Conservation (phyloP, 2,113 vertebrate species). For the Gallinago jamesoni region DNA sequence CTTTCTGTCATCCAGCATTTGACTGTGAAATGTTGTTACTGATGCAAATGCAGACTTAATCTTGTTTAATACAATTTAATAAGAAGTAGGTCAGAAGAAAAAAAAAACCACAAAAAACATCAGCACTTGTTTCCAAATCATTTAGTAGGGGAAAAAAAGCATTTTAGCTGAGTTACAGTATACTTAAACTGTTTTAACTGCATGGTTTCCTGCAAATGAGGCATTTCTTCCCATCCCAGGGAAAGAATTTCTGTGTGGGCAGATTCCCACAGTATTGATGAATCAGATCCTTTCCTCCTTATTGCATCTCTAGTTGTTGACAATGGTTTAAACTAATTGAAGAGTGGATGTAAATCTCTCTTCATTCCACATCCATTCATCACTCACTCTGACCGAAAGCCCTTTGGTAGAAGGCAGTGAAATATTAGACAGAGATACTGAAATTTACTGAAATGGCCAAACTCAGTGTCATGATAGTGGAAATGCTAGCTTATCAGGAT, state of each 20-base stretch:
- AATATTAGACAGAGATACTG: background rate
- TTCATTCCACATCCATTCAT: background rate
- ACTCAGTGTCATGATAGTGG: background rate
- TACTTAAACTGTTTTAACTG: constrained; percentile 1
- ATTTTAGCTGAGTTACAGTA: background rate
- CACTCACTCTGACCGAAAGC: background rate
- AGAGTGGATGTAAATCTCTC: background rate
- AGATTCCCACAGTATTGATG: background rate
- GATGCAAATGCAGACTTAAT: constrained; percentile 42
- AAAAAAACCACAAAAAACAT: background rate
- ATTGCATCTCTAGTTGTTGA: background rate
- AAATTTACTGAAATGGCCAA: background rate
- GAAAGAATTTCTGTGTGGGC: background rate
- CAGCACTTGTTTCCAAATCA: constrained; percentile 17
- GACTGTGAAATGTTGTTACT: constrained; percentile 30
- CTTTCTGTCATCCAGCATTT: constrained; percentile 37
- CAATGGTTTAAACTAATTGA: background rate
- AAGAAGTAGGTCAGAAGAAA: constrained; percentile 47
- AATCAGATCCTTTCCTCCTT: background rate
- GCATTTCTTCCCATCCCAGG: background rate
- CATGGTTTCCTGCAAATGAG: background rate
- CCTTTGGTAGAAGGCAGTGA: background rate
- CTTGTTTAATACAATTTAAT: constrained; percentile 55
- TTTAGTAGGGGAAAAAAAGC: background rate
- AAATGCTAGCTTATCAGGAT: background rate